A percentile compares a stretch with the other conserved stretches of the same genome.
phyloP scores from a whole-genome alignment of 2,113 vertebrate species.

The Sapajus apella region DNA sequence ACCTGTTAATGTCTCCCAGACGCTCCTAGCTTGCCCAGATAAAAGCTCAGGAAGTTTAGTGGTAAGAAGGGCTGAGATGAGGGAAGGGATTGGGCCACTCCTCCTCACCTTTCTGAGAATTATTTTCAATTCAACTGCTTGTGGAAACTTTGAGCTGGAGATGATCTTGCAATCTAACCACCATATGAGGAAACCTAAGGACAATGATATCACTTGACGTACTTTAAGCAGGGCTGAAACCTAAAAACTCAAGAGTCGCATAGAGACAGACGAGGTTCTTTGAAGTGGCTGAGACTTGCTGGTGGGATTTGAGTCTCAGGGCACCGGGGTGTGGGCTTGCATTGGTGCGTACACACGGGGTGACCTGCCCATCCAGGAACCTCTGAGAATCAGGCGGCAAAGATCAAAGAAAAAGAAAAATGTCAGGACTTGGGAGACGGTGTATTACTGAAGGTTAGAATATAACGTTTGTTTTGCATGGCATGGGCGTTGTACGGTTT shows the following conservation, averaged over 20 bases:
- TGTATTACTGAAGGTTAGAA: too few species aligned
- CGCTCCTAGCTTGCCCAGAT: neutral
- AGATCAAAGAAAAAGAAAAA: neutral
- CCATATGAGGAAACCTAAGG: neutral
- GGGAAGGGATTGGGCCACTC: neutral
- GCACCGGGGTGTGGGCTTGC: too few species aligned
- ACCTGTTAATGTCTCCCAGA: neutral
- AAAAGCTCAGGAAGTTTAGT: neutral
- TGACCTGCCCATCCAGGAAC: too few species aligned
- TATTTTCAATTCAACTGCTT: neutral
- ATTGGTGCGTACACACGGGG: too few species aligned
- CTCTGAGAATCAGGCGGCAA: neutral
- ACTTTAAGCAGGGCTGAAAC: neutral
- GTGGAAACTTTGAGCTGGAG: neutral
- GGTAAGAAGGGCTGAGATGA: neutral
- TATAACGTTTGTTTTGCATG: neutral
- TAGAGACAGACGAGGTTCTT: neutral
- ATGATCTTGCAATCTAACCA: neutral
- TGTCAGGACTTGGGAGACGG: too few species aligned
- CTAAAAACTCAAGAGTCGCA: too few species aligned
- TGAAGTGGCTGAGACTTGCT: neutral
- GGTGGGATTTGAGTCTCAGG: neutral
- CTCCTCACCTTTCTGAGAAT: neutral
- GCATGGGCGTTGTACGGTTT: fast-evolving
- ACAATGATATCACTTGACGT: neutral